phyloP scores from a whole-genome alignment of 2,888 invertebrate genomes.

The Cantharis nigra region DNA sequence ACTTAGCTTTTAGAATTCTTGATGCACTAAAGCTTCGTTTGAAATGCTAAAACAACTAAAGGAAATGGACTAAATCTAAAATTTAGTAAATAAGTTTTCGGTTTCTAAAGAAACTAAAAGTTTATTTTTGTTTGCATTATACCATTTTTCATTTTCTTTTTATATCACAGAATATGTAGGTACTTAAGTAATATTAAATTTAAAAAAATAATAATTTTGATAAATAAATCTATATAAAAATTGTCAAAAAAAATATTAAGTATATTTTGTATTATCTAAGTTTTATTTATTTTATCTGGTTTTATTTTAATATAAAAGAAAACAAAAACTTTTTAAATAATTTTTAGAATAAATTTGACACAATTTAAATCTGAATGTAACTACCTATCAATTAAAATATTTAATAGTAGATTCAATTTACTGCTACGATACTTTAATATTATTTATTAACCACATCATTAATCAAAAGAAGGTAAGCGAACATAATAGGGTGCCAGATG shows the following conservation, averaged over 20 bases:
- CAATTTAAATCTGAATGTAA: not conserved
- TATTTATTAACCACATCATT: constrained; percentile 39
- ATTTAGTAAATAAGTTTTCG: constrained; percentile 23
- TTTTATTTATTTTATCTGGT: no score
- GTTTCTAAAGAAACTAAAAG: constrained; percentile 13
- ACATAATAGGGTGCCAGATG: constrained; percentile 38
- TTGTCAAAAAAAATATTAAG: no score
- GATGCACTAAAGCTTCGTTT: constrained; percentile 9
- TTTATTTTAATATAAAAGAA: no score
- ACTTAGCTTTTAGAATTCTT: constrained; percentile 19
- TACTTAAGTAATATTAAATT: no score
- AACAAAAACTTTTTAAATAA: no score
- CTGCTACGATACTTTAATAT: constrained; percentile 37
- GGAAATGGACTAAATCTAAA: constrained; percentile 27
- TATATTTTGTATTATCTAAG: no score
- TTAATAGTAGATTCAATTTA: not conserved
- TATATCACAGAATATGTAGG: not conserved
- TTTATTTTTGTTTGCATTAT: not conserved
- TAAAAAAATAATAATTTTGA: not conserved
- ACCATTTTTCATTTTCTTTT: not conserved
- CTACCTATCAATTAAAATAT: not conserved
- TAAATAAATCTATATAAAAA: no score
- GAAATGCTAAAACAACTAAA: constrained; percentile 26
- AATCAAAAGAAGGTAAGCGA: constrained; percentile 38
- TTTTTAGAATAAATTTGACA: not conserved